Evolutionary conservation across 2,797 vertebrate genomes (phyloP).

Genomic region (Pseudochirops cupreus): DNA sequence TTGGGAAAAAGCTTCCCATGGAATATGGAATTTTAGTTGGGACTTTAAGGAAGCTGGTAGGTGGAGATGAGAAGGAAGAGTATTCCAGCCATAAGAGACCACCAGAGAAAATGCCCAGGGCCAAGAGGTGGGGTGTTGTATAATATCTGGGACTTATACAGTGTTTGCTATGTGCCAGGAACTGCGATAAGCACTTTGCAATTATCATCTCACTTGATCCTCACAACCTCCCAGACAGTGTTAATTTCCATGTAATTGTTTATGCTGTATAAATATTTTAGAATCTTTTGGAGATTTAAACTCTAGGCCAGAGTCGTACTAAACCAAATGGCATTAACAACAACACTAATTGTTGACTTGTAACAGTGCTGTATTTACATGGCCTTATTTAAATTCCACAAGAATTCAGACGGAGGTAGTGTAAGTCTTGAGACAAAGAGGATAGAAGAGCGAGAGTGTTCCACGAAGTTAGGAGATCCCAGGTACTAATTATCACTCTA

Average conservation of each 20-base stretch:
- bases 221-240: background rate
- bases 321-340: background rate
- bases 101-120: background rate
- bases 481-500: background rate
- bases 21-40: background rate
- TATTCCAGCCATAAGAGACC: background rate
- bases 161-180: background rate
- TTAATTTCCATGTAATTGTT: background rate
- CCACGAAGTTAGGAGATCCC: background rate
- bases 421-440: background rate
- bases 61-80: background rate
- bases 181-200: background rate
- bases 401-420: background rate
- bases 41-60: background rate
- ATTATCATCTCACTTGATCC: background rate
- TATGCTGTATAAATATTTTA: background rate
- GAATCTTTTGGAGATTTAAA: background rate
- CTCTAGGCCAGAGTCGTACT: background rate
- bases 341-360: background rate
- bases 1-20: background rate
- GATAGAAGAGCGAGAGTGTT: background rate
- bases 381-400: background rate
- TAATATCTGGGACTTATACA: background rate
- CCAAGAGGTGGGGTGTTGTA: background rate
- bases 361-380: background rate